Evolutionary conservation across 2,113 vertebrate species (phyloP), one percentile per base, ranked within the genome.

Genomic region (Nycticryphes semicollaris): DNA sequence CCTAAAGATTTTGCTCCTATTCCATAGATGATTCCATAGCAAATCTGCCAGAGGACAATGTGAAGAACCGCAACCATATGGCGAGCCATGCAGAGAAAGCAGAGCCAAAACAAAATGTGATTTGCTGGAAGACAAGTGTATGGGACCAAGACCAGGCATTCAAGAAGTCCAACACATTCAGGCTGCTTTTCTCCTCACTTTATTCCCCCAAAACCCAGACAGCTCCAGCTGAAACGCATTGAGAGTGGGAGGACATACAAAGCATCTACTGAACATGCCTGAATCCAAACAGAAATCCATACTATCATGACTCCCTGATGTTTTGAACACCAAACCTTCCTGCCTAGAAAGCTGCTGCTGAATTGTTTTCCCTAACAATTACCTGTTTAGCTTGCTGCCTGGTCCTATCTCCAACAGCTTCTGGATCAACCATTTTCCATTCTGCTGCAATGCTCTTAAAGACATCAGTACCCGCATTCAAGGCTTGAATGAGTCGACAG

Each of bases 321-420:
- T 63, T 78, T 22, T 80, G 27, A 89, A 70, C n/a, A 33, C 21
- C 31, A 56, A 89, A 70, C 39, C 17, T 69, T 84, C 41, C 62
- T 39, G 20, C 31, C 69, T 56, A 91, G 50, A 89, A 87, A 62
- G 28, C 37, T 66, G 35, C 28, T 79, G 12, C 5, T 60, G 14
- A 45, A 2, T 28, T 53, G 64, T 72, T 89, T 73, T 67, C 57
- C 43, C 33, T 83, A 41, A 87, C 94, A 83, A 37, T 81, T 76
- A 99, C 99, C 99, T 99, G 99, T 91, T 99, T 99, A 62, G 99
- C 99, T 87, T 99, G 99, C 84, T 99, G 99, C 93, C 99, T 98
- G 69, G 99, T 97, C 60, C 73, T 88, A 48, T 99, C 98, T 20
- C 98, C 98, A 62, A 99, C 99, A 53, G 98, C 91, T 63, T 98